Evolutionary conservation across 2,888 invertebrate genomes (phyloP), one percentile per base, ranked within the genome.

Genomic region (Choreutis nemorana): DNA sequence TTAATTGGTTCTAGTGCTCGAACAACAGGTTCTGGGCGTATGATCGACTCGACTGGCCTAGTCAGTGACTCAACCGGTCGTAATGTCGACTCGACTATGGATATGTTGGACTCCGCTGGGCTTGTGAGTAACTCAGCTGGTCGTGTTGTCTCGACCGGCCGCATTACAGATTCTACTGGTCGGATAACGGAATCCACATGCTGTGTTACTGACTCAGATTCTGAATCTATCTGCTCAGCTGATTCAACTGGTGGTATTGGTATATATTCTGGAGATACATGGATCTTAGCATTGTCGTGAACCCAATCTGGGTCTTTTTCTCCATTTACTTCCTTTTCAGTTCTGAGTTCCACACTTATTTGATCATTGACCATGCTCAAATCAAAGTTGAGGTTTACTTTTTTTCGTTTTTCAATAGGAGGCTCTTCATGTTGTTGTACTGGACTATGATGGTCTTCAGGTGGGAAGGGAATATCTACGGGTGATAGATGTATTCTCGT

Each of bases 401-500:
- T 78, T 62, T 80, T 80, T 34, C 79, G 63, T 37, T 78, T 79
- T 41, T 79, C 79, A 38, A 79, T 78, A 1, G 77, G 57, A 4
- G 56, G 75, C n/a, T n/a, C 34, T 84, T 84, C 34, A 82, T 83
- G 33, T 83, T 83, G 36, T 83, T 72, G 30, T 83, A 83, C 42
- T 83, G 82, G 24, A 85, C 51, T 42, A 83, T 81, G 37, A 85
- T 83, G 49, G 84, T 85, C 45, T 83, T 83, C 2, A 83, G 83
- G 48, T 85, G 84, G 50, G 84, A 85, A 18, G 82, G 83, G 42
- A 83, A 81, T 36, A 84, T 71, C 39, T 83, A n/a, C n/a, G n/a
- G n/a, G n/a, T n/a, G n/a, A n/a, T n/a, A n/a, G n/a, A n/a, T n/a
- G n/a, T n/a, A n/a, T n/a, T n/a, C n/a, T n/a, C n/a, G n/a, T n/a